phyloP scores from a whole-genome alignment of 2,888 invertebrate genomes.

The Melieria picta region DNA sequence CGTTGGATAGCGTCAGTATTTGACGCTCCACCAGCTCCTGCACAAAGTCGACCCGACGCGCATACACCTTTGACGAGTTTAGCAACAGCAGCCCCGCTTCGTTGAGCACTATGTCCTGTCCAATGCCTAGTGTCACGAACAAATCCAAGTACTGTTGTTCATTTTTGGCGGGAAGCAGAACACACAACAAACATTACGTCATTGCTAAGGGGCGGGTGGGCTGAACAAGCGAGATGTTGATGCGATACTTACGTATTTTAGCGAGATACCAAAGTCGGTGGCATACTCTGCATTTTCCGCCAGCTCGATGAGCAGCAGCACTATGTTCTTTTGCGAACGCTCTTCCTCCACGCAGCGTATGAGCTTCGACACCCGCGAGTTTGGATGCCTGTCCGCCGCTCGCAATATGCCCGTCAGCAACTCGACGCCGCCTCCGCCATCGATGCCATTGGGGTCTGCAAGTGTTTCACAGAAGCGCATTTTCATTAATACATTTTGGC shows the following conservation, averaged over 20 bases:
- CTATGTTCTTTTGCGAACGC: constrained; percentile 49
- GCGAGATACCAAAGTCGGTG: constrained; percentile 54
- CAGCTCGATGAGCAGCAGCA: constrained; percentile 56
- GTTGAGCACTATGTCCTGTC: constrained; percentile 43
- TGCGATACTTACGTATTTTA: constrained; percentile 54
- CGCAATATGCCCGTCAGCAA: constrained; percentile 43
- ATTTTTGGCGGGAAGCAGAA: not conserved
- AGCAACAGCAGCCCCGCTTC: constrained; percentile 54
- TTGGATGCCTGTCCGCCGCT: constrained; percentile 52
- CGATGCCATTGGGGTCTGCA: not conserved
- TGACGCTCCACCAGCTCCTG: constrained; percentile 54
- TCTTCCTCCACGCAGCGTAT: constrained; percentile 52
- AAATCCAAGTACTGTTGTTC: constrained; percentile 54
- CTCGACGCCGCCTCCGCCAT: not conserved
- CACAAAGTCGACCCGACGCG: constrained; percentile 58
- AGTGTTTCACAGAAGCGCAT: not conserved
- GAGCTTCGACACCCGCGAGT: constrained; percentile 54
- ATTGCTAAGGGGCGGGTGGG: too few species aligned
- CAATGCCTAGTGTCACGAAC: constrained; percentile 46
- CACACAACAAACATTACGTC: not conserved
- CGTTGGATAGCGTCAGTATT: constrained; percentile 49
- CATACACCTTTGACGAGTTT: constrained; percentile 59
- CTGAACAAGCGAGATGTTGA: too few species aligned
- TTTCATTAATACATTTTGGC: not conserved
- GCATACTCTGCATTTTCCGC: constrained; percentile 58